These are phyloP conservation scores for Listrodromus nycthemerus DNA, from an alignment of 2,888 invertebrate genomes.

Conservation along the genomic window DNA sequence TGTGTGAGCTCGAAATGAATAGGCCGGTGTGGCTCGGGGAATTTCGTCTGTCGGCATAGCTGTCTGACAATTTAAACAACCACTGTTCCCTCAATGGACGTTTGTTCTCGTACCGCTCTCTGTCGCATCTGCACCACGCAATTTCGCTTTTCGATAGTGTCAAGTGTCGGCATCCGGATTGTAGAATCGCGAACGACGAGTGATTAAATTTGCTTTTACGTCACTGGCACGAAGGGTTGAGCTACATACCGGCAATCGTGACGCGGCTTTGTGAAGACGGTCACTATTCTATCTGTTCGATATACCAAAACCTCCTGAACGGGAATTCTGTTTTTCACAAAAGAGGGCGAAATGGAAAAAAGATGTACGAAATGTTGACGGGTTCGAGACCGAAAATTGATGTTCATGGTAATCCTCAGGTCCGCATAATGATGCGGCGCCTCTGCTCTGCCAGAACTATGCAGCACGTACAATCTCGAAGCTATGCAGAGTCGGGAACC, in stretches of 20 bases:
- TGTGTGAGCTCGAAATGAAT: slow-evolving; percentile 9
- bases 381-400: neutral
- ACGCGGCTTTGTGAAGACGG: neutral
- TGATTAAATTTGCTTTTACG: slow-evolving; percentile 13
- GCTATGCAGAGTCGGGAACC: slow-evolving; percentile 3
- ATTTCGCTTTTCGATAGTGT: slow-evolving; percentile 22
- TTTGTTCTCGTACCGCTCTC: slow-evolving; percentile 9
- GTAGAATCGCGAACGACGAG: slow-evolving; percentile 7
- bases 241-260: neutral
- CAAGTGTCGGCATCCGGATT: slow-evolving; percentile 6
- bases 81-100: slow-evolving; percentile 20
- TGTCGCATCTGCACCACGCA: slow-evolving; percentile 4
- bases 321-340: no score
- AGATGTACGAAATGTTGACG: neutral
- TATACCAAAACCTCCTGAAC: neutral
- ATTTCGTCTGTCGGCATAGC: slow-evolving; percentile 34
- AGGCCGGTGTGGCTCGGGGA: neutral
- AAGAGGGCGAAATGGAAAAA: neutral
- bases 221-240: neutral
- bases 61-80: slow-evolving; percentile 37
- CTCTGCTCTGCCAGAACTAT: neutral
- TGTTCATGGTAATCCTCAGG: neutral
- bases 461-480: neutral
- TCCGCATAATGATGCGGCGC: neutral
- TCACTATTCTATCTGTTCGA: neutral